phyloP scores from a whole-genome alignment of 1,140 invertebrate species.

The Lasaia peninsularis region DNA sequence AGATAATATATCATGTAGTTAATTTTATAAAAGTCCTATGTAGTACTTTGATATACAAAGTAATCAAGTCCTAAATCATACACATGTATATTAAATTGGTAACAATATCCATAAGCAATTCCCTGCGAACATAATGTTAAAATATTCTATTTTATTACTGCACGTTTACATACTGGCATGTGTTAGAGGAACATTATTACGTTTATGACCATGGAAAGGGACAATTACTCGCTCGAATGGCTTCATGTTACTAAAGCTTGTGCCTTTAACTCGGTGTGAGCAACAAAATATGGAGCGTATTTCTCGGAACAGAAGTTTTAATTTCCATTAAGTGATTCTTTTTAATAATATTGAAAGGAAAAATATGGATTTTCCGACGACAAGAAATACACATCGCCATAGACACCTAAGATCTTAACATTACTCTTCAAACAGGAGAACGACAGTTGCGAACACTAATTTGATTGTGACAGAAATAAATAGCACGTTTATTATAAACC shows the following conservation, averaged over 20 bases:
- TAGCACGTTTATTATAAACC: no score
- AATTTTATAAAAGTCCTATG: no score
- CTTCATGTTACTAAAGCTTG: slow-evolving; percentile 7
- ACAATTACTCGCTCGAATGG: slow-evolving; percentile 2
- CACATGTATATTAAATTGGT: background rate
- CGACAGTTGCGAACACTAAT: no score
- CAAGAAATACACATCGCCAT: no score
- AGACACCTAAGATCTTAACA: no score
- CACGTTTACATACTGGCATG: background rate
- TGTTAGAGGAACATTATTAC: background rate
- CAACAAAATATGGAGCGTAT: background rate
- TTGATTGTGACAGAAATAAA: no score
- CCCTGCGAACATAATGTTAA: background rate
- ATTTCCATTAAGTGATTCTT: background rate
- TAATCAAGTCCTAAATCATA: background rate
- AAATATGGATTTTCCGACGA: background rate
- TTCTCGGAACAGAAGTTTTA: background rate
- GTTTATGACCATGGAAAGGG: slow-evolving; percentile 8
- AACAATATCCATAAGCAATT: background rate
- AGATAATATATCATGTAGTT: no score
- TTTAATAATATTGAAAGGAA: no score
- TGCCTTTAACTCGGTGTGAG: background rate
- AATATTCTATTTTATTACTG: slow-evolving; percentile 4
- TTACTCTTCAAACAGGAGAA: no score
- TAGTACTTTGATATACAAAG: no score